Base-by-base conservation (phyloP, 1,140 invertebrate species). In the Dryas iulia region DNA sequence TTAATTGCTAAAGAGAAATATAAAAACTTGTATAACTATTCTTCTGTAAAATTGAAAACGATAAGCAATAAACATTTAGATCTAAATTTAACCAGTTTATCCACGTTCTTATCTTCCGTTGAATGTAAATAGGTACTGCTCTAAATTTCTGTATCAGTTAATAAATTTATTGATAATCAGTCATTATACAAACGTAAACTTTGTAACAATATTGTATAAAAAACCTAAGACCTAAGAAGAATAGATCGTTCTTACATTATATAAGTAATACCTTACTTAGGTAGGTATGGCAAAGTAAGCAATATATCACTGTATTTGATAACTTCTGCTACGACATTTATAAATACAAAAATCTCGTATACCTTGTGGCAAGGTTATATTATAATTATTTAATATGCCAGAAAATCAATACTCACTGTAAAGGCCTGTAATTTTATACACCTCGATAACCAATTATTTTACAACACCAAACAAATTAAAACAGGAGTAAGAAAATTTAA, bases 341-440 rank as follows among this genome's bases (percentile, higher is more conserved):
- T 84, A 60, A 77, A 80, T 74, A 79, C 72, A 73, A 84, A 81
- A 71, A 76, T 77, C 72, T 77, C 69, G 71, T 82, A 81, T 63
- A 72, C 73, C 69, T 79, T 74, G 65, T 80, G 72, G 78, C 59
- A 76, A 82, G 65, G 24, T 26, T 25, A 68, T 76, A 74, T 67
- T 80, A 66, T 85, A 81, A 77, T 70, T 77, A 81, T 77, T 68
- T 77, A 81, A 82, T 74, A 78, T 76, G 78, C 78, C 80, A 80
- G 82, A 83, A 84, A 82, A 84, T 65, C 71, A 74, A 76, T 78
- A 80, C 71, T 79, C 77, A 78, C 73, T 86, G 81, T 88, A 90
- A 88, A 86, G 77, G 82, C 86, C 81, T 89, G 86, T 89, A 89
- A 90, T 90, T 90, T 90, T 89, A 81, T 90, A 89, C 88, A 89